Conservation (phyloP, 2,888 invertebrate genomes). For the Latrodectus hesperus region DNA sequence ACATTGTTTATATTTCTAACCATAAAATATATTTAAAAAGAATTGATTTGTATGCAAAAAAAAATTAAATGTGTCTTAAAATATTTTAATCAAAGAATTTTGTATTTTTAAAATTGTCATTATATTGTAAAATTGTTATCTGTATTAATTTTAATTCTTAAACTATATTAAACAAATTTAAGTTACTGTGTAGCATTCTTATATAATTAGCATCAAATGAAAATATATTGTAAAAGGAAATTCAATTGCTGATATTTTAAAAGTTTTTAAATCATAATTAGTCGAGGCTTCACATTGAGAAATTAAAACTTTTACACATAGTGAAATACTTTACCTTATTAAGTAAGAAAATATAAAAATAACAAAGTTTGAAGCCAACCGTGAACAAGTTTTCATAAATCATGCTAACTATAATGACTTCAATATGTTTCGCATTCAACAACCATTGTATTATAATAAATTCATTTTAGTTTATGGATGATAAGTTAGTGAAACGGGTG, state of each 20-base stretch:
- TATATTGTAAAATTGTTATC: neutral
- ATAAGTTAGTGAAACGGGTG: neutral
- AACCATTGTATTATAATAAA: neutral
- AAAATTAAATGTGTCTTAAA: too few relatives aligned
- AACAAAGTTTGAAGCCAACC: constrained; percentile 39
- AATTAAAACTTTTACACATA: constrained; percentile 59
- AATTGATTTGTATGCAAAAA: too few relatives aligned
- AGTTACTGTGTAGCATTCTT: neutral
- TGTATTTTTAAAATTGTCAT: neutral
- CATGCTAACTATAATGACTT: constrained; percentile 26
- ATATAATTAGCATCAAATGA: neutral
- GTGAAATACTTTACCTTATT: constrained; percentile 48
- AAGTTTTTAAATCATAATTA: neutral
- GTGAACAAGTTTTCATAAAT: constrained; percentile 29
- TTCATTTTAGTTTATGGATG: neutral
- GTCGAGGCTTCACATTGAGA: constrained; percentile 35
- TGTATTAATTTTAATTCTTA: neutral
- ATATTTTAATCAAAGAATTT: too few relatives aligned
- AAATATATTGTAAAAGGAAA: neutral
- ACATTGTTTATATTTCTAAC: too few relatives aligned
- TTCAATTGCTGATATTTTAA: neutral
- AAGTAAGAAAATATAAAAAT: constrained; percentile 57
- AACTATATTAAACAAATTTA: neutral
- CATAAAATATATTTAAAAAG: too few relatives aligned
- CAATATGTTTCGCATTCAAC: constrained; percentile 29